These are phyloP conservation scores for Triplophysa bombifrons DNA, from an alignment of 2,797 vertebrate genomes.

Conservation along the genomic window DNA sequence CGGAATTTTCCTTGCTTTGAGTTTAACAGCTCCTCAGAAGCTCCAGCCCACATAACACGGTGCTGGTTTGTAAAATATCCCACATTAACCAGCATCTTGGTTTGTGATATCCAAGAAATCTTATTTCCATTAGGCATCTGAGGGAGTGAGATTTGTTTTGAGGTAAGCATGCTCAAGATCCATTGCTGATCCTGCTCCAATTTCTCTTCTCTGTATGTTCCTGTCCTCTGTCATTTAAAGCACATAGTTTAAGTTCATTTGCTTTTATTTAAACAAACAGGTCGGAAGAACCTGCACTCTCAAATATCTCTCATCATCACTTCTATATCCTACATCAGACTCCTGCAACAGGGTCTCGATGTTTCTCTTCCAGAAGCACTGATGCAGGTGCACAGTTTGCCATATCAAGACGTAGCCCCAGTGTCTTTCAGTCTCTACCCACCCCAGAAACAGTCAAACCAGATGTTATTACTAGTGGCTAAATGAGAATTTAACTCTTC, in stretches of 20 bases:
- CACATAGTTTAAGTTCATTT: neutral
- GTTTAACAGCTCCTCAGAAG: slow-evolving; percentile 29
- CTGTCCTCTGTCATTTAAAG: neutral
- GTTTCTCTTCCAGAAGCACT: neutral
- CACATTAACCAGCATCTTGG: neutral
- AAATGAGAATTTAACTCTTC: too few relatives aligned
- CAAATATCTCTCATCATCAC: neutral
- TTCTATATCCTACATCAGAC: neutral
- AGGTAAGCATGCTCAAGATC: neutral
- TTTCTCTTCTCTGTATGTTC: too few relatives aligned
- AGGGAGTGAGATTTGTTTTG: neutral
- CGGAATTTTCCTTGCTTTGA: slow-evolving; percentile 35
- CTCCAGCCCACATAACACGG: slow-evolving; percentile 11
- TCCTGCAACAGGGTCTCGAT: neutral
- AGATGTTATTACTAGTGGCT: too few relatives aligned
- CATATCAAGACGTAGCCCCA: slow-evolving; percentile 62
- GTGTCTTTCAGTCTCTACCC: slow-evolving; percentile 55
- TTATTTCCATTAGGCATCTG: slow-evolving; percentile 26
- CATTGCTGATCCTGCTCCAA: too few relatives aligned
- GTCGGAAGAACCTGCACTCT: too few relatives aligned
- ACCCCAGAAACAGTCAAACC: slow-evolving; percentile 32
- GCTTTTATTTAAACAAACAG: too few relatives aligned
- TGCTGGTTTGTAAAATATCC: slow-evolving; percentile 21
- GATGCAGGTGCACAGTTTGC: slow-evolving; percentile 27
- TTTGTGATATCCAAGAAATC: neutral